Percentiles rank a stretch among this genome's conserved stretches.
Conservation (phyloP, 2,888 invertebrate species). For the Odontothrips loti region DNA sequence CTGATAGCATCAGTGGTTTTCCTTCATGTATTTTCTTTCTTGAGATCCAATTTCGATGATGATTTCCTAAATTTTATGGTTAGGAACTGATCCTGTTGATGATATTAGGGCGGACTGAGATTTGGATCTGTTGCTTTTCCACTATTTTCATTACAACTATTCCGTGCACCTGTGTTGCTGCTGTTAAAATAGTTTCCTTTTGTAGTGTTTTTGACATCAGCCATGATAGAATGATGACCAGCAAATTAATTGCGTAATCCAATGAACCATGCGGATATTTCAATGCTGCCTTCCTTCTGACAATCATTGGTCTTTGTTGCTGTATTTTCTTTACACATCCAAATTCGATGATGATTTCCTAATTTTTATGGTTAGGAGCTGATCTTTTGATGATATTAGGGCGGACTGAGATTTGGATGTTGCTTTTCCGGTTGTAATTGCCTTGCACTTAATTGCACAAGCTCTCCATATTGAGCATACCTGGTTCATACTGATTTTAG, state of each 20-base stretch:
- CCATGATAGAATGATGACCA: not conserved
- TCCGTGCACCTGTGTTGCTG: not conserved
- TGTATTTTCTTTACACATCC: not conserved
- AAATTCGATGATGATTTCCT: not conserved
- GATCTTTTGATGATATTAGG: slow-evolving; percentile 46
- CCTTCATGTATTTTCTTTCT: not conserved
- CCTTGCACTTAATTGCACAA: slow-evolving; percentile 10
- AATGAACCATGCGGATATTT: not conserved
- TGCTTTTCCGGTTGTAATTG: slow-evolving; percentile 8
- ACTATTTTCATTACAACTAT: not conserved
- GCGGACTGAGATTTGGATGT: slow-evolving; percentile 46
- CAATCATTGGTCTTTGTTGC: not conserved
- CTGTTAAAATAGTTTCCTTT: not conserved
- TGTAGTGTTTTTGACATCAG: not conserved
- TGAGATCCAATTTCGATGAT: not conserved
- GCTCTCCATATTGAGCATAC: not conserved
- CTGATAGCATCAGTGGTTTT: not conserved
- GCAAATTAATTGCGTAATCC: not conserved
- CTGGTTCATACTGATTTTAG: no score
- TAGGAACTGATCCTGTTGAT: not conserved
- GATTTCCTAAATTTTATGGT: slow-evolving; percentile 19
- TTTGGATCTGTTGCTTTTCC: not conserved
- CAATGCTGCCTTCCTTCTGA: slow-evolving; percentile 4
- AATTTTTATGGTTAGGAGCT: not conserved
- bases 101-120: slow-evolving; percentile 21